phyloP scores from a whole-genome alignment of 2,888 invertebrate species.

The Pseudococcus jackbeardsleyi region DNA sequence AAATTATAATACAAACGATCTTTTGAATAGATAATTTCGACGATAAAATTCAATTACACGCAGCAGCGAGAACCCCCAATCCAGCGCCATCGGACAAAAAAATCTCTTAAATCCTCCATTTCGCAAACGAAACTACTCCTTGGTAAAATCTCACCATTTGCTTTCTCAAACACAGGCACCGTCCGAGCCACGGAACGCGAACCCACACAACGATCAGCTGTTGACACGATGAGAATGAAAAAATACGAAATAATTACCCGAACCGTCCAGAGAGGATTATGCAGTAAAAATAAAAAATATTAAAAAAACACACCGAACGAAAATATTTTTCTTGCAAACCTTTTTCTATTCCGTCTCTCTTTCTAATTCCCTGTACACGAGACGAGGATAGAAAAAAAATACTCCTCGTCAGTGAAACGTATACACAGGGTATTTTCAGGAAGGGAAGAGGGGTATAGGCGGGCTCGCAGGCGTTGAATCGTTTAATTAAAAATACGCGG shows the following conservation, averaged over 20 bases:
- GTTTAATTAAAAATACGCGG: conserved; percentile 60
- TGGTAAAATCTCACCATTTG: background rate
- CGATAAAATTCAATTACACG: background rate
- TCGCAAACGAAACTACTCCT: background rate
- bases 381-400: conserved; percentile 3
- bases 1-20: background rate
- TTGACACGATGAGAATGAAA: conserved; percentile 28
- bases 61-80: background rate
- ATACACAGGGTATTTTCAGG: background rate
- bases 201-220: conserved; percentile 2
- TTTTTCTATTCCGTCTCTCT: background rate
- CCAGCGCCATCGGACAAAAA: background rate
- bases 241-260: conserved; percentile 32
- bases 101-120: too few species aligned
- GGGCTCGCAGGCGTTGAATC: conserved; percentile 21
- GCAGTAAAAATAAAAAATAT: background rate
- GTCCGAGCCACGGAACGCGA: background rate
- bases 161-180: background rate
- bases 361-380: background rate
- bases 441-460: background rate
- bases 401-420: background rate
- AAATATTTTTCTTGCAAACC: conserved; percentile 20
- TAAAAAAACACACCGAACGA: conserved; percentile 19
- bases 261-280: conserved; percentile 22
- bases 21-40: background rate